These are phyloP conservation scores for Drosophila melanosoma DNA, from an alignment of 2,888 invertebrate species.

Conservation along the genomic window DNA sequence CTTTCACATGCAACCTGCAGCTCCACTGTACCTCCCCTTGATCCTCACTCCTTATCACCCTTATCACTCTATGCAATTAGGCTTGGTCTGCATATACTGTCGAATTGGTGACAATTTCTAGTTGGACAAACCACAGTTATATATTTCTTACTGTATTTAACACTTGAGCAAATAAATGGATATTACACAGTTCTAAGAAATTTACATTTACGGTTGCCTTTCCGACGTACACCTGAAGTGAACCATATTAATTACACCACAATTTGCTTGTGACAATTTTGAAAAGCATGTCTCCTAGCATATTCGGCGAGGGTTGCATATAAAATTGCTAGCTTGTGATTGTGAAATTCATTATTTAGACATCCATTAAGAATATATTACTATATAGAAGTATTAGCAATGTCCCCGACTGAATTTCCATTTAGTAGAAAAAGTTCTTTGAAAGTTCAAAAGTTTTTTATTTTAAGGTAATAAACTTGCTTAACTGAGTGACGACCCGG, in stretches of 20 bases:
- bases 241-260: neutral
- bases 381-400: neutral
- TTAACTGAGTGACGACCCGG: slow-evolving; percentile 4
- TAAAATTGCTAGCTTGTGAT: neutral
- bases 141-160: neutral
- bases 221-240: too few relatives aligned
- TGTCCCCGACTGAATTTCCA: neutral
- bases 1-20: slow-evolving; percentile 41
- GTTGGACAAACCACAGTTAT: neutral
- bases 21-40: neutral
- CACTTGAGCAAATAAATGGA: neutral
- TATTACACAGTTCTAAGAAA: neutral
- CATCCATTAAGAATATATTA: neutral
- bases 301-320: neutral
- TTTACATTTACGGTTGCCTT: neutral
- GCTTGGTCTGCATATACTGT: slow-evolving; percentile 20
- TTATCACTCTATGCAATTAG: slow-evolving; percentile 14
- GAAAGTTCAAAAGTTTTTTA: neutral
- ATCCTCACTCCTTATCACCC: neutral
- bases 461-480: neutral
- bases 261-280: neutral
- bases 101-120: slow-evolving; percentile 3
- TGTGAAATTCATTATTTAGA: neutral
- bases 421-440: neutral
- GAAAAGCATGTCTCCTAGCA: neutral